Base-by-base conservation (phyloP, 2,797 vertebrate species). In the Phyllotis vaccarum region DNA sequence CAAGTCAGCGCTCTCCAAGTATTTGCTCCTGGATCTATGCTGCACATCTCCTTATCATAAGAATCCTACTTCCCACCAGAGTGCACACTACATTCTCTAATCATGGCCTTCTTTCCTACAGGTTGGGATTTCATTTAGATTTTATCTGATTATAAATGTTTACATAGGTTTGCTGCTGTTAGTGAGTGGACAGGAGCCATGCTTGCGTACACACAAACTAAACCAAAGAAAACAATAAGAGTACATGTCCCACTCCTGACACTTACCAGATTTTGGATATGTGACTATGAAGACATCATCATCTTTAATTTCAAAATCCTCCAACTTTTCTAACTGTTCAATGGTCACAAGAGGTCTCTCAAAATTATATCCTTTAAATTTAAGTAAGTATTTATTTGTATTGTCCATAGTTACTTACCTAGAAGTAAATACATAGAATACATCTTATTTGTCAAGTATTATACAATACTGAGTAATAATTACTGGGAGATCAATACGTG, bases 231-330 rank as follows among this genome's bases (percentile, higher is more conserved):
- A 37, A 58, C n/a, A 82, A 29, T 40, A 46, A 46, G 31, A 22
- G 21, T 16, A 43, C 27, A 43, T 60, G 54, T 17, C 37, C 17
- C 9, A 46, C 24, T 83, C 58, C 58, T 24, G 19, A 5, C 19
- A 90, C 97, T 96, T 95, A 98, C 97, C 97, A 97, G 97, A 98
- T 97, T 98, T 98, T 0, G 97, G 97, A 31, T 97, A 98, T 40
- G 97, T 97, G 37, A 91, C 10, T 68, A 96, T 0, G 74, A 98
- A 98, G 49, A 98, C 34, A 64, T 98, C 95, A 34, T 96, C 95
- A 21, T 98, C 97, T 74, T 91, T 96, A 58, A 98, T 90, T 97
- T 98, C 92, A 95, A 98, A 98, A 49, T 98, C 66, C 29, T 98
- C 93, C 86, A 98, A 34, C 14, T 43, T 89, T 91, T 94, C 82